phyloP scores from a whole-genome alignment of 2,113 vertebrate species.

The Leucopsar rothschildi region DNA sequence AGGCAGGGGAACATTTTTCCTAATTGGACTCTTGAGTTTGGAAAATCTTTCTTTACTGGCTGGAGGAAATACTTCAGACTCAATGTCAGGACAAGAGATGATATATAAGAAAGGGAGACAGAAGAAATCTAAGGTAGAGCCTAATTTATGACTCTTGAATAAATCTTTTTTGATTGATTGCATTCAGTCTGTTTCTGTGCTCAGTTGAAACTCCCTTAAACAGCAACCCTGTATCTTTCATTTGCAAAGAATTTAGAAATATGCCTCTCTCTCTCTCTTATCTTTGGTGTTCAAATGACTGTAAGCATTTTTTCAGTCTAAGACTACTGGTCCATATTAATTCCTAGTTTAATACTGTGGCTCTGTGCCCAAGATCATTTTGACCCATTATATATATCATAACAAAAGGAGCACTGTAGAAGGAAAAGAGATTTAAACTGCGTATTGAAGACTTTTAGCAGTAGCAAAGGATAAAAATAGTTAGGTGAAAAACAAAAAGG shows the following conservation, averaged over 20 bases:
- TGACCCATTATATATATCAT: background rate
- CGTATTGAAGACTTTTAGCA: background rate
- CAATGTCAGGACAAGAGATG: conserved; percentile 69
- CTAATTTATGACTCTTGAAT: conserved; percentile 65
- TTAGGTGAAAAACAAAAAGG: background rate
- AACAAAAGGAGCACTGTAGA: background rate
- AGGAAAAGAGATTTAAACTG: conserved; percentile 35
- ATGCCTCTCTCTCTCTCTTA: background rate
- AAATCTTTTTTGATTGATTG: conserved; percentile 49
- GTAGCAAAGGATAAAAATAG: conserved; percentile 15
- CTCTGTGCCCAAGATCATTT: background rate
- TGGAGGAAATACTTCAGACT: conserved; percentile 74
- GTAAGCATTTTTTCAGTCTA: conserved; percentile 27
- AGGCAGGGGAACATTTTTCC: conserved; percentile 69
- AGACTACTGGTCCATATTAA: background rate
- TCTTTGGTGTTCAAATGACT: conserved; percentile 40
- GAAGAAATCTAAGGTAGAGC: conserved; percentile 61
- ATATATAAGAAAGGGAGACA: conserved; percentile 62
- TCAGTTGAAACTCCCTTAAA: conserved; percentile 44
- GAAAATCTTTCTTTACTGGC: conserved; percentile 67
- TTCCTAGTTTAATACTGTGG: background rate
- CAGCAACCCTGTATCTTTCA: conserved; percentile 22
- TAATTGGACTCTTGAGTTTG: conserved; percentile 80
- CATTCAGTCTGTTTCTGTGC: conserved; percentile 46
- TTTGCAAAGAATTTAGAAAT: conserved; percentile 56